A percentile compares a stretch with the other conserved stretches of the same genome.
Conservation (phyloP, 2,113 vertebrate genomes). For the Cairina moschata region DNA sequence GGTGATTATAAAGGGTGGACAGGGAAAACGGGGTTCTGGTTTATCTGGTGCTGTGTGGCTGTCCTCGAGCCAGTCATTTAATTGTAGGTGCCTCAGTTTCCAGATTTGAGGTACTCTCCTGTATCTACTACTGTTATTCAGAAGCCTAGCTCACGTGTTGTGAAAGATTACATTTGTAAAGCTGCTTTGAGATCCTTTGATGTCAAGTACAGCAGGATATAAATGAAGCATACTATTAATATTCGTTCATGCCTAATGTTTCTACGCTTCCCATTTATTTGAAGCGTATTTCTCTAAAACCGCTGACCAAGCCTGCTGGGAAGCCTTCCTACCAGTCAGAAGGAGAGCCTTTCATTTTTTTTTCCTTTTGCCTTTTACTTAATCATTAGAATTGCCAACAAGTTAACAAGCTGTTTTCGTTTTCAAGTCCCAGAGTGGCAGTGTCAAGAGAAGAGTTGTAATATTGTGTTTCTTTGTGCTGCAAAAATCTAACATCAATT, state of each 20-base stretch:
- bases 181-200: slow-evolving; percentile 52
- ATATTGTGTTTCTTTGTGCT: background rate
- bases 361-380: background rate
- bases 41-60: background rate
- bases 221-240: slow-evolving; percentile 27
- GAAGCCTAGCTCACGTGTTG: background rate
- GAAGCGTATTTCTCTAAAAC: background rate
- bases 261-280: background rate
- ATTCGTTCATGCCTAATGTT: slow-evolving; percentile 42
- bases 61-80: background rate
- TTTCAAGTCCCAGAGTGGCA: background rate
- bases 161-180: slow-evolving; percentile 1
- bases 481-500: background rate
- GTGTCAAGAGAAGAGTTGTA: background rate
- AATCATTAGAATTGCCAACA: slow-evolving; percentile 13
- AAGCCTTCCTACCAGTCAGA: background rate
- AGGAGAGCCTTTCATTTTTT: background rate
- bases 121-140: background rate
- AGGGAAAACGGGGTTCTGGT: background rate
- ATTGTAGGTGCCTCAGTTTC: background rate
- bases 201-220: slow-evolving; percentile 25
- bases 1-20: accelerated
- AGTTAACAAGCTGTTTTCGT: slow-evolving; percentile 22
- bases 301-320: background rate
- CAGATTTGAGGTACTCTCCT: background rate